Percentiles rank a stretch among this genome's conserved stretches.
Conservation (phyloP, 2,113 vertebrate genomes). For the Thomomys bottae region DNA sequence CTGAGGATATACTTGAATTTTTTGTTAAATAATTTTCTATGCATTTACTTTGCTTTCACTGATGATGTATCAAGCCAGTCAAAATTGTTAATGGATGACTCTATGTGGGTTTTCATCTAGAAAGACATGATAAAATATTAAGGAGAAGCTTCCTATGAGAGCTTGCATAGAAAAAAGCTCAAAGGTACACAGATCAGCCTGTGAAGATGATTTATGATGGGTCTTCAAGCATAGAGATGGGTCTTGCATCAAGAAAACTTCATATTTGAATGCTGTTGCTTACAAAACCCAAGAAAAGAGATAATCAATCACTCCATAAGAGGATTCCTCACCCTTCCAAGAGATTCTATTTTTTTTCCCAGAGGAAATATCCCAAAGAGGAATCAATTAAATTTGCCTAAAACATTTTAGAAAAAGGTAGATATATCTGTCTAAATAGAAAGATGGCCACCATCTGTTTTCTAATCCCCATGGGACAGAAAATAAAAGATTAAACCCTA, state of each 20-base stretch:
- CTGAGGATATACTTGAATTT: constrained; percentile 6
- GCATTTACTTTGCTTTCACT: constrained; percentile 41
- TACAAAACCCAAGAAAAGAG: constrained; percentile 14
- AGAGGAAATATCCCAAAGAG: constrained; percentile 54
- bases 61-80: constrained; percentile 33
- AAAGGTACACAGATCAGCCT: constrained; percentile 31
- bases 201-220: constrained; percentile 62
- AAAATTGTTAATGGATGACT: constrained; percentile 31
- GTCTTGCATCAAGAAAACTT: constrained; percentile 49
- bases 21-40: constrained; percentile 47
- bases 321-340: constrained; percentile 19
- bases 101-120: not conserved
- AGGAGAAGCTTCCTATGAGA: not conserved
- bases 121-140: constrained; percentile 43
- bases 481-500: constrained; percentile 39
- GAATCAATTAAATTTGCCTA: constrained; percentile 65
- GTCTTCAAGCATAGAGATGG: constrained; percentile 33
- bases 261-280: constrained; percentile 49
- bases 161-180: not conserved
- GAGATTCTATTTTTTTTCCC: constrained; percentile 48
- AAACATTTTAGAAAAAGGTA: constrained; percentile 47
- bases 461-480: constrained; percentile 34
- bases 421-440: constrained; percentile 62
- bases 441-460: constrained; percentile 58
- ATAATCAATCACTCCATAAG: constrained; percentile 57